Conservation (phyloP, 2,113 vertebrate genomes). For the Nothoprocta perdicaria region DNA sequence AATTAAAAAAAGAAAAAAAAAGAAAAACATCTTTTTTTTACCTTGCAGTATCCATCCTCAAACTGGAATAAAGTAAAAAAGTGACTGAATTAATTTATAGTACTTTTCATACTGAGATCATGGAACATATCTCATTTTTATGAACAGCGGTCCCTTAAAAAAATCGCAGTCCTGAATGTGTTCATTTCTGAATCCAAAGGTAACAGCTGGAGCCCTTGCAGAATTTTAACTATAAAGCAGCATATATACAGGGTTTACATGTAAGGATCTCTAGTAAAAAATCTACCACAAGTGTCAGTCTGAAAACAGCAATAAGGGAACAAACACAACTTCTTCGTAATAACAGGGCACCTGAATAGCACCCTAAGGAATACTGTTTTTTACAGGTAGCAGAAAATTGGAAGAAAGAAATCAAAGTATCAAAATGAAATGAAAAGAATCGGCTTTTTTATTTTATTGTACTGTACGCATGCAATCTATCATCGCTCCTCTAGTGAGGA, state of each 20-base stretch:
- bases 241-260: background rate
- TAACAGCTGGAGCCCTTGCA: background rate
- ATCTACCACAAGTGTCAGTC: background rate
- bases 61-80: background rate
- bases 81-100: background rate
- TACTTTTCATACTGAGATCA: background rate
- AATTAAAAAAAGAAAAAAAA: background rate
- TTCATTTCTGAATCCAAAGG: background rate
- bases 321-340: background rate
- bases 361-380: background rate
- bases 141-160: background rate
- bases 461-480: background rate
- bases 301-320: background rate
- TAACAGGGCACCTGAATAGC: background rate
- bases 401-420: background rate
- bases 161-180: background rate
- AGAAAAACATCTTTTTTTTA: background rate
- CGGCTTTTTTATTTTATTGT: background rate
- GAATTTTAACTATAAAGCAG: background rate
- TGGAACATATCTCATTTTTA: background rate
- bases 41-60: background rate
- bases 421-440: constrained; percentile 5
- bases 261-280: background rate
- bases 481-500: background rate
- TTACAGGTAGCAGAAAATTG: background rate